Evolutionary conservation across 2,797 vertebrate genomes (phyloP), one percentile per base, ranked within the genome.

Genomic region (Esox masquinongy): DNA sequence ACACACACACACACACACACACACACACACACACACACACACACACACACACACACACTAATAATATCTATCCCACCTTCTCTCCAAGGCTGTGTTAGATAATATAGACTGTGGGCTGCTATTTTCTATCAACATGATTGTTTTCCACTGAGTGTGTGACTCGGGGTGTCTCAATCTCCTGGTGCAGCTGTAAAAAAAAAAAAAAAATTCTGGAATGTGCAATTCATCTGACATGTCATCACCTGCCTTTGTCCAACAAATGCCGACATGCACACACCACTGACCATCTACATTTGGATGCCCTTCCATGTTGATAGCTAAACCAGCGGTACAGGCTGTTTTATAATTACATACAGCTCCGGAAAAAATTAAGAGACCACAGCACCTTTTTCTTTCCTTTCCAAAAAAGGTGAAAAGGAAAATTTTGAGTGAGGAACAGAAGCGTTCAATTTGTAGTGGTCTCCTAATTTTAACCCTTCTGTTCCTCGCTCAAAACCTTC

Each of bases 261-360:
- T 56, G 73, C 70, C 56, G 29, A 22, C 66, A 34, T 49, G 31
- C 50, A 53, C 49, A n/a, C 50, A 19, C 24, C 19, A 12, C 36
- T n/a, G 29, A 59, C 49, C 50, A 22, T 6, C 36, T 72, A 26
- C 69, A 71, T 74, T 81, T 67, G 68, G 12, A 49, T 50, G 36
- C 26, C 51, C 51, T n/a, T 1, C 49, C 50, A 66, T 56, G 67
- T 72, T 83, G 77, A 82, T 79, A 12, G 34, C 31, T 63, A 80
- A 87, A 81, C 73, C 84, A 80, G 24, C 77, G 78, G 63, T 24
- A 78, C 61, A 39, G 70, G 72, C 43, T 64, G 66, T 34, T 56
- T 47, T 50, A 1, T 77, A 39, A 39, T 39, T 39, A 39, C 36
- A 8, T 39, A n/a, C n/a, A n/a, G n/a, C n/a, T n/a, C n/a, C n/a